Percentiles rank a stretch among this genome's conserved stretches.
Conservation (phyloP, 2,113 vertebrate genomes). For the Penelope pileata region DNA sequence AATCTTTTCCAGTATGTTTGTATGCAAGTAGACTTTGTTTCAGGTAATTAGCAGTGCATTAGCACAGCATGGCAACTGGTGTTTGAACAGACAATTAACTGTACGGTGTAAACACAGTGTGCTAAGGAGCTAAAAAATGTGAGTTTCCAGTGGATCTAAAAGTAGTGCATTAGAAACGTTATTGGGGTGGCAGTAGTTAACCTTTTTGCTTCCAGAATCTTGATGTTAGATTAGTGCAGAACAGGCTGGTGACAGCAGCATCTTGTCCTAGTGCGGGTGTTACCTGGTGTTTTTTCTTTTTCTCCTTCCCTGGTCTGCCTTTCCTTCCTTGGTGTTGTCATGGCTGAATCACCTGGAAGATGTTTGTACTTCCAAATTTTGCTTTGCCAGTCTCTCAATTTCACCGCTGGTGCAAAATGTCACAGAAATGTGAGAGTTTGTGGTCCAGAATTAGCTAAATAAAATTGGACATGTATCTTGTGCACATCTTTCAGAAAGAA, state of each 20-base stretch:
- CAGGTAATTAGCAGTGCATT: conserved; percentile 57
- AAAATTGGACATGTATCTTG: rapidly evolving
- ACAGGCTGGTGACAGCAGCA: background rate
- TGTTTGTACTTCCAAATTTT: background rate
- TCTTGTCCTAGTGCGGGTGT: background rate
- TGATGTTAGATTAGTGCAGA: background rate
- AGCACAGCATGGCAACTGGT: conserved; percentile 29
- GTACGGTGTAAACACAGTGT: background rate
- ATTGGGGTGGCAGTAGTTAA: background rate
- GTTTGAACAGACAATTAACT: conserved; percentile 41
- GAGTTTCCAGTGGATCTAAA: background rate
- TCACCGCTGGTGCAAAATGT: background rate
- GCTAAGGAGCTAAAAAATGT: background rate
- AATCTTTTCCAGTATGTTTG: background rate
- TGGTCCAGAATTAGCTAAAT: background rate
- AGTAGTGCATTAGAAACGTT: background rate
- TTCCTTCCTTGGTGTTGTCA: background rate
- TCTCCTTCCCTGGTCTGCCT: background rate
- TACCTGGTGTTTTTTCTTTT: background rate
- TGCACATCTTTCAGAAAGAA: background rate
- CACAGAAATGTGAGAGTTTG: background rate
- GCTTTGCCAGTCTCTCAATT: background rate
- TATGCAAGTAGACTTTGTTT: conserved; percentile 29
- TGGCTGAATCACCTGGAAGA: background rate
- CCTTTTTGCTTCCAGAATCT: background rate